Conservation (phyloP, 2,888 invertebrate genomes). For the Caenorhabditis japonica region DNA sequence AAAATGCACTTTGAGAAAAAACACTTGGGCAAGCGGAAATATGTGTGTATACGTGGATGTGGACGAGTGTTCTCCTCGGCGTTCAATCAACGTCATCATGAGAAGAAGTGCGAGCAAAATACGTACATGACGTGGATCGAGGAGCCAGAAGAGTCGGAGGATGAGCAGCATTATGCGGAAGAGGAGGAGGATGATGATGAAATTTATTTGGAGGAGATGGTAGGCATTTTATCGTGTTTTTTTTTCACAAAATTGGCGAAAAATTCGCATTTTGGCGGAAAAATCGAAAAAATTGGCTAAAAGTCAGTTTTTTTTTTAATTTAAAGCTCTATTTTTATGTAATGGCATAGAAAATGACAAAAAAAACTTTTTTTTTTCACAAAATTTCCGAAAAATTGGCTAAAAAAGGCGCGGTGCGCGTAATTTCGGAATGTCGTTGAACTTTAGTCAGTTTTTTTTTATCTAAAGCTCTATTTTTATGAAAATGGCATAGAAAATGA, state of each 20-base stretch:
- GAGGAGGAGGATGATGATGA: constrained; percentile 20
- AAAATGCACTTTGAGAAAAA: constrained; percentile 64
- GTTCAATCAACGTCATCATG: constrained; percentile 59
- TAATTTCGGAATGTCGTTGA: too few relatives aligned
- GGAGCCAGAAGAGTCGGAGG: constrained; percentile 9
- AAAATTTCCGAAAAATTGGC: neutral
- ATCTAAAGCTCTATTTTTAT: too few relatives aligned
- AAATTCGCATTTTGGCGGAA: neutral
- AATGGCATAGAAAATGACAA: too few relatives aligned
- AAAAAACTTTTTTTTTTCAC: neutral
- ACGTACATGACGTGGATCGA: constrained; percentile 17
- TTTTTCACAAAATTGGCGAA: constrained; percentile 14
- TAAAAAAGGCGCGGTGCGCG: too few relatives aligned
- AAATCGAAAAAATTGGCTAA: neutral
- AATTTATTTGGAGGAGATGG: constrained; percentile 29
- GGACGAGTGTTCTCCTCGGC: constrained; percentile 63
- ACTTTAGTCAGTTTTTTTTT: too few relatives aligned
- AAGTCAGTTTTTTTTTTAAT: neutral
- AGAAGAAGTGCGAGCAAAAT: constrained; percentile 50
- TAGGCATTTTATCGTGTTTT: constrained; percentile 26
- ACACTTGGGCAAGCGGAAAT: constrained; percentile 63
- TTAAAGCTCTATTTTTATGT: too few relatives aligned
- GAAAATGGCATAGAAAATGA: too few relatives aligned
- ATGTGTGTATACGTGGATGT: constrained; percentile 69
- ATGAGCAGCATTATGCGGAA: constrained; percentile 17